Conservation (phyloP, 2,888 invertebrate genomes). For the Halictus ligatus region DNA sequence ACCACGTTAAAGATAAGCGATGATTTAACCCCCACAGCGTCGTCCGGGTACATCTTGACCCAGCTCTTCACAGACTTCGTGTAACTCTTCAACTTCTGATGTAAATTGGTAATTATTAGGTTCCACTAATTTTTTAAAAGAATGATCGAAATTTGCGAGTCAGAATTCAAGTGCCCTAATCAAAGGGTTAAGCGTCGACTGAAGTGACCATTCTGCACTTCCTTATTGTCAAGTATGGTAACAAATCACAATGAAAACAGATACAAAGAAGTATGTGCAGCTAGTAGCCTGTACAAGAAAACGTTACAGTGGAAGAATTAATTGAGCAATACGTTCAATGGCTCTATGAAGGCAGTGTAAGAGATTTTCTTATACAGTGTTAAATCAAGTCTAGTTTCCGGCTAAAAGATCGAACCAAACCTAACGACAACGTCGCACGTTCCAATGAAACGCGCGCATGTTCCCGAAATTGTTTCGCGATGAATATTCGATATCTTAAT, state of each 20-base stretch:
- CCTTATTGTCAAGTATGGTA: constrained; percentile 70
- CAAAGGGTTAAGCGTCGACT: not conserved
- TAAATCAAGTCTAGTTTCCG: constrained; percentile 35
- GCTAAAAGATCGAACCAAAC: constrained; percentile 31
- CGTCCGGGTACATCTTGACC: not conserved
- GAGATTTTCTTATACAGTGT: constrained; percentile 48
- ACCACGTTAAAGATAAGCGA: not conserved
- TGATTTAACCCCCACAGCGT: not conserved
- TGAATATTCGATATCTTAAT: constrained; percentile 20
- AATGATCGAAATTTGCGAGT: not conserved
- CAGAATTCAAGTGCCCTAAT: not conserved
- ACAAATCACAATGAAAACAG: constrained; percentile 65
- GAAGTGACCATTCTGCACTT: constrained; percentile 34
- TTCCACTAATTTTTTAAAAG: not conserved
- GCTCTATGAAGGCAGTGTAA: constrained; percentile 70
- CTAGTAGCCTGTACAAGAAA: constrained; percentile 49
- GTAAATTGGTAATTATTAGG: not conserved
- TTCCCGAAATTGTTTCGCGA: not conserved
- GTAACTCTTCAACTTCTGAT: not conserved
- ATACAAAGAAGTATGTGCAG: constrained; percentile 57
- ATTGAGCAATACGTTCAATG: constrained; percentile 70
- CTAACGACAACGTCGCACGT: constrained; percentile 17
- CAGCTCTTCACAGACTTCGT: not conserved
- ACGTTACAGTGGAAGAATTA: constrained; percentile 64
- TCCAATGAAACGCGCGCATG: constrained; percentile 4